A percentile compares a stretch with the other conserved stretches of the same genome.
These are phyloP conservation scores for Caenorhabditis japonica DNA, from an alignment of 2,888 invertebrate species.

Conservation along the genomic window DNA sequence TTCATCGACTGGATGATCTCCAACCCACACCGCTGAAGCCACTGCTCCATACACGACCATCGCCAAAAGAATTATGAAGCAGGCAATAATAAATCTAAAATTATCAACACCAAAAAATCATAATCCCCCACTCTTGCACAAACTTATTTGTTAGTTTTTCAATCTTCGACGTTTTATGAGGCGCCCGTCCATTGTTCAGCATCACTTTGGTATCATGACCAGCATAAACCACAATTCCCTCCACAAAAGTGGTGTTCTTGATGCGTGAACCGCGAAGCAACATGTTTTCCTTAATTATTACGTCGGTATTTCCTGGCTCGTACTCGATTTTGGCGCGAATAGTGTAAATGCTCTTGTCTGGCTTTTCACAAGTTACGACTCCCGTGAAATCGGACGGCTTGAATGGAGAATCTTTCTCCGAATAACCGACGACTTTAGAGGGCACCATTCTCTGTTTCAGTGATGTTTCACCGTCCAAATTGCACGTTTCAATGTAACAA, in stretches of 20 bases:
- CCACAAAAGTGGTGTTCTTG: constrained; percentile 95
- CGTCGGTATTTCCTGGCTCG: constrained; percentile 75
- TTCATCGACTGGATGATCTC: constrained; percentile 22
- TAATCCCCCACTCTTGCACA: not conserved
- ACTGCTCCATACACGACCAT: constrained; percentile 83
- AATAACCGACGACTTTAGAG: constrained; percentile 52
- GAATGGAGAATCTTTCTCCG: constrained; percentile 78
- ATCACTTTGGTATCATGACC: constrained; percentile 97
- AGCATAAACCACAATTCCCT: constrained; percentile 96
- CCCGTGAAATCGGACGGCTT: constrained; percentile 82
- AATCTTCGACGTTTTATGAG: constrained; percentile 84
- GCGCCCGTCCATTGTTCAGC: constrained; percentile 95
- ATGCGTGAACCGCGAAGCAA: constrained; percentile 92
- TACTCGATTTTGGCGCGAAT: constrained; percentile 84
- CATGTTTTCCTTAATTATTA: constrained; percentile 88
- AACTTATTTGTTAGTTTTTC: constrained; percentile 89
- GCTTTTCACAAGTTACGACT: constrained; percentile 91
- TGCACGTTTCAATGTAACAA: constrained; percentile 94
- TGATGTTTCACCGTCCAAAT: constrained; percentile 95
- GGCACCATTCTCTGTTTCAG: constrained; percentile 85
- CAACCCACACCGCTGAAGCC: constrained; percentile 51
- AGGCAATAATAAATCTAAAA: constrained; percentile 78
- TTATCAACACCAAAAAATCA: too few species aligned
- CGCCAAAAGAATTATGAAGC: constrained; percentile 90
- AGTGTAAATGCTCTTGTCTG: constrained; percentile 94